Percentiles rank a stretch among this genome's conserved stretches.
Evolutionary conservation across 2,113 vertebrate genomes (phyloP).

Genomic region (Cebus imitator): DNA sequence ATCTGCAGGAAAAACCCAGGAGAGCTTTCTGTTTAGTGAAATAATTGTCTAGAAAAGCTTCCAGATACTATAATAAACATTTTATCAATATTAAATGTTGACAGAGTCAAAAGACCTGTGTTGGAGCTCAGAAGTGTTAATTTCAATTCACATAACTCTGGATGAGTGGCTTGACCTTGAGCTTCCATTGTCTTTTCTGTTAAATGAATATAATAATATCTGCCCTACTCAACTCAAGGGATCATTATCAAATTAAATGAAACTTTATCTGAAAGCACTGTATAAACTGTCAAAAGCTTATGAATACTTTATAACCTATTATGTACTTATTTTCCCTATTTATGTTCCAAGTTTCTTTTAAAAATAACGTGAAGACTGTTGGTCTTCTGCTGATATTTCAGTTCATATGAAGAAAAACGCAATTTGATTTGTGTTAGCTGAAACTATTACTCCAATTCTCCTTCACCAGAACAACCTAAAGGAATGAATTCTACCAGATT

Average conservation of each 20-base stretch:
- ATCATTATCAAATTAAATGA: neutral
- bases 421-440: neutral
- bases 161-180: neutral
- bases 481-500: neutral
- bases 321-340: neutral
- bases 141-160: neutral
- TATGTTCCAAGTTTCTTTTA: neutral
- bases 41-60: neutral
- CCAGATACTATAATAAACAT: neutral
- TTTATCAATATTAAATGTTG: conserved; percentile 44
- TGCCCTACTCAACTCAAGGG: neutral
- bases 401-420: neutral
- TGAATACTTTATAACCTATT: neutral
- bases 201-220: neutral
- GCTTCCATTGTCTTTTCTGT: neutral
- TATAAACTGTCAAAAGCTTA: neutral
- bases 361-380: neutral
- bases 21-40: conserved; percentile 43
- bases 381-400: neutral
- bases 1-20: neutral
- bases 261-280: neutral
- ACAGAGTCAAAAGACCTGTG: neutral
- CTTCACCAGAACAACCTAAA: neutral
- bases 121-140: neutral
- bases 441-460: neutral